Conservation (phyloP, 1,140 invertebrate species). For the Mercenaria mercenaria region DNA sequence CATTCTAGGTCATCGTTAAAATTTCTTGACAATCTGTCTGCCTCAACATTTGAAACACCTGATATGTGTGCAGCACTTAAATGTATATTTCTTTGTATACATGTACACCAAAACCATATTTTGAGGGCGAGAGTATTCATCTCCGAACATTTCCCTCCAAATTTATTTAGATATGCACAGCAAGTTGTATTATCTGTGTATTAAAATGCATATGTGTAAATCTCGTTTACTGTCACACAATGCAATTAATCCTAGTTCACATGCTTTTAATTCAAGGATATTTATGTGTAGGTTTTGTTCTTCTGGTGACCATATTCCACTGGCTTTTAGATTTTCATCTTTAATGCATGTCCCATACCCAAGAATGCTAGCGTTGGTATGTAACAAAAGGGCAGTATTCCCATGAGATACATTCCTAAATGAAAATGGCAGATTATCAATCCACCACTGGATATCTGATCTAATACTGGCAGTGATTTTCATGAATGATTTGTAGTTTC, state of each 20-base stretch:
- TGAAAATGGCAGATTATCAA: no score
- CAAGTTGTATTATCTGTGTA: neutral
- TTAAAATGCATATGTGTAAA: no score
- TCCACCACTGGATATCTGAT: no score
- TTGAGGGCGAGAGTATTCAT: neutral
- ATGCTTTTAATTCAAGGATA: slow-evolving; percentile 47
- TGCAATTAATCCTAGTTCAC: slow-evolving; percentile 5
- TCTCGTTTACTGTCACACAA: no score
- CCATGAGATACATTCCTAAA: no score
- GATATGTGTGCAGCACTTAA: neutral
- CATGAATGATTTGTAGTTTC: no score
- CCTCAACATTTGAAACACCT: neutral
- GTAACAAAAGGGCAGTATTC: no score
- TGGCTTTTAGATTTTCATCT: no score
- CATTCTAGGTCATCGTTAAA: neutral
- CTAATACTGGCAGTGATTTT: no score
- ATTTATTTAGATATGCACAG: neutral
- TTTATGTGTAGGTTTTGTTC: slow-evolving; percentile 60
- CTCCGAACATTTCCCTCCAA: neutral
- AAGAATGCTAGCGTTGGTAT: no score
- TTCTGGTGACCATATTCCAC: neutral
- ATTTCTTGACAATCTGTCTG: slow-evolving; percentile 28
- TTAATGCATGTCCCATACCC: no score
- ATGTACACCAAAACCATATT: slow-evolving; percentile 30
- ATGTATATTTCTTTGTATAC: neutral